Conservation (phyloP, 1,140 invertebrate species). For the Apocrypta bakeri region DNA sequence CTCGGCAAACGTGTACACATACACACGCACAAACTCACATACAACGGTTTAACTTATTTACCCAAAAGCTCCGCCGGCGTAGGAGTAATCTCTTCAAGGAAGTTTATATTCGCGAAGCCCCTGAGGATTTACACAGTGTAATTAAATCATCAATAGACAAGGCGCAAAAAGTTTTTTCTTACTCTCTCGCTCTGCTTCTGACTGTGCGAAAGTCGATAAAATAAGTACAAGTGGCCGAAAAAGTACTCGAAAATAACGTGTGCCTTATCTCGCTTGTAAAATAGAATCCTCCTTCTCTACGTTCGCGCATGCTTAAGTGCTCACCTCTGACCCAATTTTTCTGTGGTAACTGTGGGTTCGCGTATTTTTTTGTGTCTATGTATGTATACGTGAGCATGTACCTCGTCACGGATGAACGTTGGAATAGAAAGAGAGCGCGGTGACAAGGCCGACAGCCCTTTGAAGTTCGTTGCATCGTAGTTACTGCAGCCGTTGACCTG, state of each 20-base stretch:
- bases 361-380: not conserved
- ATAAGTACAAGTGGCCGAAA: not conserved
- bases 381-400: not conserved
- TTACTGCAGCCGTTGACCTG: not conserved
- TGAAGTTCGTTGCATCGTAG: slow-evolving; percentile 14
- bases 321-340: slow-evolving; percentile 15
- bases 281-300: too few species aligned
- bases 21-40: not conserved
- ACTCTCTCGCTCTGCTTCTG: not conserved
- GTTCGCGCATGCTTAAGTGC: not conserved
- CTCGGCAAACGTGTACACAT: not conserved
- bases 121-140: not conserved
- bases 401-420: slow-evolving; percentile 4
- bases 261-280: too few species aligned
- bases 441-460: slow-evolving; percentile 14
- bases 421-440: not conserved
- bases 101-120: not conserved
- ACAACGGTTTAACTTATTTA: not conserved
- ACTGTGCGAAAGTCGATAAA: not conserved
- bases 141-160: not conserved
- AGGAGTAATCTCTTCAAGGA: not conserved
- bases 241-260: not conserved
- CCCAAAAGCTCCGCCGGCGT: not conserved
- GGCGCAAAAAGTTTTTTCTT: not conserved
- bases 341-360: not conserved